Evolutionary conservation across 1,140 invertebrate species (phyloP).

Genomic region (Asbolus verrucosus): DNA sequence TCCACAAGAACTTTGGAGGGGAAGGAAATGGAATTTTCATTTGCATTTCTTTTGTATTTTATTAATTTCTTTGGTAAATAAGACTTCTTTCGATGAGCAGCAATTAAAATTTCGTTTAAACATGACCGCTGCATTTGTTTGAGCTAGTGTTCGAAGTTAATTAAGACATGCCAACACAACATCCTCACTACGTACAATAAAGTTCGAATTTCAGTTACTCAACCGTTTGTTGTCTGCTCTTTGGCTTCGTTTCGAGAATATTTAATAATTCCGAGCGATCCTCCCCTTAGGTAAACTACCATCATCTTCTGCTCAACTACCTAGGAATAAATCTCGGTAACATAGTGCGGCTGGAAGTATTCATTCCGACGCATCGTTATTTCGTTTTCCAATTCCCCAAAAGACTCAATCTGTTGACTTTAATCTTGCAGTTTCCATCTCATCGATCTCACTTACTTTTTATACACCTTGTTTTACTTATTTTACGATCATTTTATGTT

Average conservation of each 20-base stretch:
- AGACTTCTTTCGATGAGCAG: too few species aligned
- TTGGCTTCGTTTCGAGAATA: conserved; percentile 20
- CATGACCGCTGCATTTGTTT: background rate
- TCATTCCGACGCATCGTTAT: conserved; percentile 60
- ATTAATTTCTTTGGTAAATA: too few species aligned
- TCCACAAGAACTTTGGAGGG: too few species aligned
- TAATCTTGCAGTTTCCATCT: conserved; percentile 59
- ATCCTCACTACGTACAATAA: conserved; percentile 1
- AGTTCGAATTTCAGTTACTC: background rate
- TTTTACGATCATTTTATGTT: conserved; percentile 51
- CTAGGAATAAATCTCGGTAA: conserved; percentile 56
- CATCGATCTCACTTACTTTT: conserved; percentile 57
- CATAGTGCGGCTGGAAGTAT: conserved; percentile 55
- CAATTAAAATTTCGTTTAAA: background rate
- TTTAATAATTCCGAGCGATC: conserved; percentile 15
- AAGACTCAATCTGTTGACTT: conserved; percentile 61
- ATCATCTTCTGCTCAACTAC: conserved; percentile 36
- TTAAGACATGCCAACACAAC: background rate
- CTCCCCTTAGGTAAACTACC: conserved; percentile 12
- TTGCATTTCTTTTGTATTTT: too few species aligned
- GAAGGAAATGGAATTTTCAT: too few species aligned
- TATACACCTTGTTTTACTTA: conserved; percentile 56
- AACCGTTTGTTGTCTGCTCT: too few species aligned
- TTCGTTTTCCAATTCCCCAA: conserved; percentile 58
- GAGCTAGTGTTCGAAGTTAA: background rate